These are phyloP conservation scores for Sebastes reedi DNA, from an alignment of 2,797 vertebrate genomes.

Conservation along the genomic window DNA sequence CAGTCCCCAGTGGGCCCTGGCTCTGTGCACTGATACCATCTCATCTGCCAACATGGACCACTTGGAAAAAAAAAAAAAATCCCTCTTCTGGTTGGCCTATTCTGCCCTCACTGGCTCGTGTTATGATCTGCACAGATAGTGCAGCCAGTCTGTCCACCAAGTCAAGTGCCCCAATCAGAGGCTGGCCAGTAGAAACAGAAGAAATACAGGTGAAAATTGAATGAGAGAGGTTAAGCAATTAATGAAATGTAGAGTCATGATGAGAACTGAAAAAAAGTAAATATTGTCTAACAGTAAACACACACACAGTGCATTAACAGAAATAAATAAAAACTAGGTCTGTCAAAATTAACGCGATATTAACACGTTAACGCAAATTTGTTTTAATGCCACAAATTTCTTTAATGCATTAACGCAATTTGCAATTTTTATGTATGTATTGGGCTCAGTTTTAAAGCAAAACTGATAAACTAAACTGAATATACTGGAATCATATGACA, in stretches of 20 bases:
- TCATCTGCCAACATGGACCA: constrained; percentile 77
- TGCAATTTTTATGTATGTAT: too few relatives aligned
- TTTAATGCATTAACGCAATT: too few relatives aligned
- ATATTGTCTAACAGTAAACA: neutral
- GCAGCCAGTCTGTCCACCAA: constrained; percentile 23
- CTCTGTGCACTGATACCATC: constrained; percentile 79
- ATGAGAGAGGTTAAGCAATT: constrained; percentile 3
- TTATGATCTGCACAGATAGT: constrained; percentile 44
- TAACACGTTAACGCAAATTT: too few relatives aligned
- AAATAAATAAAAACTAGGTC: neutral
- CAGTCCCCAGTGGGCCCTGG: constrained; percentile 74
- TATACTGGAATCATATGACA: too few relatives aligned
- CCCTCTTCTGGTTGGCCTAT: constrained; percentile 54
- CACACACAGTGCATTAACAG: neutral
- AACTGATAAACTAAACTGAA: too few relatives aligned
- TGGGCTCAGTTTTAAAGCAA: too few relatives aligned
- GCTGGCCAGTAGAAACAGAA: neutral
- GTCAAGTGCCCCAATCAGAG: constrained; percentile 12
- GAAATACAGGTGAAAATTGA: neutral
- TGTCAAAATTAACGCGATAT: too few relatives aligned
- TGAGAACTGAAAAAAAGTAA: neutral
- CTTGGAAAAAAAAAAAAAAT: constrained; percentile 57
- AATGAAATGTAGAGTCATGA: constrained; percentile 25
- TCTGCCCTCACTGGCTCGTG: constrained; percentile 59
- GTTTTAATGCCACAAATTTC: too few relatives aligned